Base-by-base conservation (phyloP, 2,888 invertebrate genomes). In the Masnerella sp. region DNA sequence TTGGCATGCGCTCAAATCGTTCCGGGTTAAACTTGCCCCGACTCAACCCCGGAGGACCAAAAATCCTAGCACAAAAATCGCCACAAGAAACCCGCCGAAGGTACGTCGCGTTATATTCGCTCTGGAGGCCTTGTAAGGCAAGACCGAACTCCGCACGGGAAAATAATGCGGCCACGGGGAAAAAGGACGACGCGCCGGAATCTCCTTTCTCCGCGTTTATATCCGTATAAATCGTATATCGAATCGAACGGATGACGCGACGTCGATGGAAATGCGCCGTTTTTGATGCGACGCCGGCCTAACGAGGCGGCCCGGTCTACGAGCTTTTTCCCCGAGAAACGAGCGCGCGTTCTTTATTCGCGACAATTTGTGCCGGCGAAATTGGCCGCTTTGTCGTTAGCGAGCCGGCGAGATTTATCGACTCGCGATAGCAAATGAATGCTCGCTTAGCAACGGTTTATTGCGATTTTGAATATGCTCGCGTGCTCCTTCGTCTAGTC, bases 101-200 rank as follows among this genome's bases (percentile, higher is more conserved):
- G 68, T 51, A 32, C 49, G 34, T 47, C 61, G 59, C 4, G 47
- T 65, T 74, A 59, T 61, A 49, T 59, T 62, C 25, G 68, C 49
- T 62, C 42, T 40, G 52, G 52, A 68, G 42, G 8, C 74, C 74
- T 74, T 69, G 69, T 69, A 74, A 65, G 69, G 69, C 49, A 14
- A 69, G 47, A 32, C 9, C 36, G 18, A 32, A 47, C 71, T 47
- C 7, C 43, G 61, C 45, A 28, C 32, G 11, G 59, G 45, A 54
- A 61, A 51, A 58, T 59, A 52, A 52, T 45, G 22, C 59, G 28
- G 17, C 8, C 40, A 17, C 51, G 20, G 58, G 62, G 38, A 51
- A 58, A 51, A 64, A 32, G 43, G 56, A 70, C 5, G 45, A 54
- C 30, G 59, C 38, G 30, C 30, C 43, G 40, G 45, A 43, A 54